A percentile compares a stretch with the other conserved stretches of the same genome.
Evolutionary conservation across 2,113 vertebrate species (phyloP).

Genomic region (Hypanus sabinus): DNA sequence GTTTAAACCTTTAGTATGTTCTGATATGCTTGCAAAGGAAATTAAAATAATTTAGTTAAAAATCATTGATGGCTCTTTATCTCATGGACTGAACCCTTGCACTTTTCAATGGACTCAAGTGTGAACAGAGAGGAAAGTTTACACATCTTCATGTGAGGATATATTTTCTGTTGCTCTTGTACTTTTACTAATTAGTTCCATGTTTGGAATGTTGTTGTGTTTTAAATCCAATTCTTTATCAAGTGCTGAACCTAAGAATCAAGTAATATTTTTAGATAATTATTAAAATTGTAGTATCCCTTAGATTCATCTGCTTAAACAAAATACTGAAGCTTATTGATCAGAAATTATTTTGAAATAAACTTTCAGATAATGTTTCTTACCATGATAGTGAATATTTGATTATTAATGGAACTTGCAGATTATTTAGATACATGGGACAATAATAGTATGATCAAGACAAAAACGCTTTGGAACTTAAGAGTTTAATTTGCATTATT

Average conservation of each 20-base stretch:
- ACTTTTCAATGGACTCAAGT: not conserved
- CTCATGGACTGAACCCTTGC: not conserved
- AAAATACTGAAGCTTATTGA: too few relatives aligned
- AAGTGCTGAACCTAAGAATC: not conserved
- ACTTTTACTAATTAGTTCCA: not conserved
- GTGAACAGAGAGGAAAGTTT: not conserved
- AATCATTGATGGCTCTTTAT: constrained; percentile 2
- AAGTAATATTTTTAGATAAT: not conserved
- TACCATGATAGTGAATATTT: not conserved
- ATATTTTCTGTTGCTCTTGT: not conserved
- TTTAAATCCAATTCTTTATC: not conserved
- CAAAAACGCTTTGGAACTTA: not conserved
- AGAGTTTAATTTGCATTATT: not conserved
- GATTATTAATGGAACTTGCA: not conserved
- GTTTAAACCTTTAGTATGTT: not conserved
- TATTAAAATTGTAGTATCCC: not conserved
- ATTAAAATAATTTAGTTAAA: constrained; percentile 5
- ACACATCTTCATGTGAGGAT: not conserved
- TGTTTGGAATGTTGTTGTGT: not conserved
- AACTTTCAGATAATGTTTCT: not conserved
- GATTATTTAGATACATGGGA: not conserved
- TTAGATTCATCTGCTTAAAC: not conserved
- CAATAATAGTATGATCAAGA: not conserved
- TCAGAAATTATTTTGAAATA: not conserved
- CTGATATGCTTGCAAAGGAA: not conserved